A percentile compares a stretch with the other conserved stretches of the same genome.
phyloP scores from a whole-genome alignment of 2,888 invertebrate genomes.

The Mongoloraphidia duomilia region DNA sequence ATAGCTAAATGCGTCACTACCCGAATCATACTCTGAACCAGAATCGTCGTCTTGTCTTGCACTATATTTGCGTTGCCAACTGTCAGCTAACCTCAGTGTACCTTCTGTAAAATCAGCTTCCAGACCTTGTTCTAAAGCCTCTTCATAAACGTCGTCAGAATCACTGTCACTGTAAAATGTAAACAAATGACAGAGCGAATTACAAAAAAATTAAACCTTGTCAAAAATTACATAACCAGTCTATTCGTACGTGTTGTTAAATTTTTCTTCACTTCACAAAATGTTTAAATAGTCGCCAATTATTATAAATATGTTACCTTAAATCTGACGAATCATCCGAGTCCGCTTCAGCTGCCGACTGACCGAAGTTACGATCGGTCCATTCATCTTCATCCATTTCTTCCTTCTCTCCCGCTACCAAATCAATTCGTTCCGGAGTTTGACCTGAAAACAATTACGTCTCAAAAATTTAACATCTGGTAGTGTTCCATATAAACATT shows the following conservation, averaged over 20 bases:
- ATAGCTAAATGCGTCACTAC: conserved; percentile 32
- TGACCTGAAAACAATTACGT: conserved; percentile 27
- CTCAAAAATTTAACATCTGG: too few relatives aligned
- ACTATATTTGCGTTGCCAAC: conserved; percentile 44
- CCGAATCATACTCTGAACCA: conserved; percentile 23
- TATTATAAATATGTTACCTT: conserved; percentile 24
- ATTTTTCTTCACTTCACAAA: not conserved
- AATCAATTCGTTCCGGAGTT: conserved; percentile 66
- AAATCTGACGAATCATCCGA: conserved; percentile 50
- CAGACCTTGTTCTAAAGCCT: conserved; percentile 38
- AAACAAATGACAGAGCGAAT: not conserved
- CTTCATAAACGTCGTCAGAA: conserved; percentile 49
- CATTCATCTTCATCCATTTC: conserved; percentile 90
- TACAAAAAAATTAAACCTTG: not conserved
- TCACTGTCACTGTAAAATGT: conserved; percentile 36
- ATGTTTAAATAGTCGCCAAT: not conserved
- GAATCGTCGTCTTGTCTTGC: conserved; percentile 24
- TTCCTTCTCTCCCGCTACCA: conserved; percentile 45
- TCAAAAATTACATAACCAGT: too few relatives aligned
- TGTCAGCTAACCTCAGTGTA: conserved; percentile 51
- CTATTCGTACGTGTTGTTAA: not conserved
- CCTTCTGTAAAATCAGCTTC: conserved; percentile 40
- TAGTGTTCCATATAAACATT: too few relatives aligned
- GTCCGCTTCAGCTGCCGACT: conserved; percentile 52
- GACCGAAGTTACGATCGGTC: conserved; percentile 85